Percentiles rank a stretch among this genome's conserved stretches.
phyloP scores from a whole-genome alignment of 2,113 vertebrate species.

The Aramus guarauna region DNA sequence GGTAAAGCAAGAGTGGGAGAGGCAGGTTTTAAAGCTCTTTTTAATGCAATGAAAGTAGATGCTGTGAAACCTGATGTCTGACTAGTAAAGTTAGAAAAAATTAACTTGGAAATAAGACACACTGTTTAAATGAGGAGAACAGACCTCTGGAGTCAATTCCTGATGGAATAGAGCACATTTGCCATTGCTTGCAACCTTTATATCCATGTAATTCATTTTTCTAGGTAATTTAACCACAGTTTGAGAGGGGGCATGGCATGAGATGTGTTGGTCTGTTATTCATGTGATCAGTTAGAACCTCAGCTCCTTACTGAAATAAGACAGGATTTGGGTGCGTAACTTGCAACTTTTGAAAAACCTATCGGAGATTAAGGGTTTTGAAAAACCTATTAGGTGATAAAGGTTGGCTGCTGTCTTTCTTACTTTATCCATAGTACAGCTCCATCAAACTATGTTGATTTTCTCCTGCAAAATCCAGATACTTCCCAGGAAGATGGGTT shows the following conservation, averaged over 20 bases:
- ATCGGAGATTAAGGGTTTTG: neutral
- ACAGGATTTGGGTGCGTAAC: accelerated
- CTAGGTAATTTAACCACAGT: neutral
- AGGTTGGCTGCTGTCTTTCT: neutral
- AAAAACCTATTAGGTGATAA: neutral
- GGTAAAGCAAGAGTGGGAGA: neutral
- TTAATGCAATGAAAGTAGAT: neutral
- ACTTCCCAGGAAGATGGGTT: neutral
- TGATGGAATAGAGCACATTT: neutral
- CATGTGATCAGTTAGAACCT: neutral
- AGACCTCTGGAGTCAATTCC: neutral
- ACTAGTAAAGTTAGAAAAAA: neutral
- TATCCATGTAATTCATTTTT: neutral
- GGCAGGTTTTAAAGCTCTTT: neutral
- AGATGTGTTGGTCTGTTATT: neutral
- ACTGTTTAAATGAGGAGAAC: neutral
- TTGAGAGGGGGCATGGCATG: neutral
- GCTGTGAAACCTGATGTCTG: neutral
- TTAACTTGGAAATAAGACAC: neutral
- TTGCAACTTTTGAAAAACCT: neutral
- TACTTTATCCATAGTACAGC: neutral
- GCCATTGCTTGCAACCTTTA: neutral
- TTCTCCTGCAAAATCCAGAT: neutral
- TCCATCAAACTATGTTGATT: neutral
- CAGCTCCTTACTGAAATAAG: neutral